These are phyloP conservation scores for Aphelinus atriplicis DNA, from an alignment of 1,140 invertebrate species.

Conservation along the genomic window DNA sequence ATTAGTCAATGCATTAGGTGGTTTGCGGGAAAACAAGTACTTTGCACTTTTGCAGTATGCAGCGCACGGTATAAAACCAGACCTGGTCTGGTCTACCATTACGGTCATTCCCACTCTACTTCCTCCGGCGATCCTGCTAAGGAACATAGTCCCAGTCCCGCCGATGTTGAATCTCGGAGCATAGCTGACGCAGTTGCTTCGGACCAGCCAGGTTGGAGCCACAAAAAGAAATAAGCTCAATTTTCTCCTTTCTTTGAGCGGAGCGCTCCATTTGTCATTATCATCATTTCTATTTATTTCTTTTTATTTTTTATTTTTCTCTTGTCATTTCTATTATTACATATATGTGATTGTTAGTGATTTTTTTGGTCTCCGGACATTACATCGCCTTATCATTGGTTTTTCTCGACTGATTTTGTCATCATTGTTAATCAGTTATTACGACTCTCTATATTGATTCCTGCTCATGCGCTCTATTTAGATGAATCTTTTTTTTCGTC, in stretches of 20 bases:
- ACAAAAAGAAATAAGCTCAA: constrained; percentile 62
- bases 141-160: constrained; percentile 68
- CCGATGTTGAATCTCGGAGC: constrained; percentile 67
- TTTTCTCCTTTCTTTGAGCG: constrained; percentile 54
- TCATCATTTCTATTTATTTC: constrained; percentile 40
- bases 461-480: constrained; percentile 37
- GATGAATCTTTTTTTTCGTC: constrained; percentile 34
- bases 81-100: constrained; percentile 96
- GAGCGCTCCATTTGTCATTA: constrained; percentile 41
- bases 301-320: constrained; percentile 38
- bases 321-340: constrained; percentile 2
- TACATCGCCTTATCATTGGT: constrained; percentile 32
- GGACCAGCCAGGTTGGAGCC: constrained; percentile 67
- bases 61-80: constrained; percentile 97
- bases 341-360: constrained; percentile 1
- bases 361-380: constrained; percentile 27
- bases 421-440: constrained; percentile 29
- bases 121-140: constrained; percentile 68
- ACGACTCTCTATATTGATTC: constrained; percentile 27
- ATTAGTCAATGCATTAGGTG: constrained; percentile 64
- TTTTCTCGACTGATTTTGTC: constrained; percentile 24
- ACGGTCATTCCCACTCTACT: constrained; percentile 89
- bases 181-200: constrained; percentile 66
- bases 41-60: constrained; percentile 83
- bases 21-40: constrained; percentile 66